A percentile compares a stretch with the other conserved stretches of the same genome.
phyloP scores from a whole-genome alignment of 2,113 vertebrate species.

The Bufo bufo region DNA sequence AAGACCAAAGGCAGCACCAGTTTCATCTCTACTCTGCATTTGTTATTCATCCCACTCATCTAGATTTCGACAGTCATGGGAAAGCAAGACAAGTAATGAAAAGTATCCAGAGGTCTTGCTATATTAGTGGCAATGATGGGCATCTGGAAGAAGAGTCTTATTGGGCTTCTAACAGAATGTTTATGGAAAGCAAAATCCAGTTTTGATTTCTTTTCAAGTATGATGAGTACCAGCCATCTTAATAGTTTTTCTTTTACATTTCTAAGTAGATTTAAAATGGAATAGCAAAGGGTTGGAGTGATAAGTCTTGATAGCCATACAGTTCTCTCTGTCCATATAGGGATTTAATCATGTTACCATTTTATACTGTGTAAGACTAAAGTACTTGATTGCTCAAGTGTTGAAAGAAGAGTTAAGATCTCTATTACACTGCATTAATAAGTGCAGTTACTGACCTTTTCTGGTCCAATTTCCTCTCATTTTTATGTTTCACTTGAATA shows the following conservation, averaged over 20 bases:
- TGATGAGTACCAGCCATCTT: not conserved
- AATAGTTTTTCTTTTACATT: not conserved
- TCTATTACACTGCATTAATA: conserved; percentile 72
- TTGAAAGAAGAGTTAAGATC: conserved; percentile 10
- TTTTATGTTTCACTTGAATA: conserved; percentile 75
- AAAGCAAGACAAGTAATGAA: not conserved
- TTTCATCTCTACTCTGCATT: not conserved
- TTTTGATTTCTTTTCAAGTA: too few relatives aligned
- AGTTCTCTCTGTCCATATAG: not conserved
- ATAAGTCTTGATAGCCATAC: not conserved
- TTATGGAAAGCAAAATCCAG: not conserved
- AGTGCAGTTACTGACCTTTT: conserved; percentile 74
- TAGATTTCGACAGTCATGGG: not conserved
- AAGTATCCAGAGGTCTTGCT: not conserved
- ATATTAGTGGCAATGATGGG: not conserved
- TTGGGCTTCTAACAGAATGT: not conserved
- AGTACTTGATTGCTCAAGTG: not conserved
- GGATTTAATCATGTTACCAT: not conserved
- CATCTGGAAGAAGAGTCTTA: not conserved
- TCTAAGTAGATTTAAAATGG: not conserved
- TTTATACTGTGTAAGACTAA: not conserved
- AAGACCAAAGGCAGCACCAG: not conserved
- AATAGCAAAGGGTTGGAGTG: not conserved
- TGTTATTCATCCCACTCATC: not conserved
- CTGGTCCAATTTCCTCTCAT: conserved; percentile 65